Base-by-base conservation (phyloP, 1,140 invertebrate genomes). In the Nephila pilipes region DNA sequence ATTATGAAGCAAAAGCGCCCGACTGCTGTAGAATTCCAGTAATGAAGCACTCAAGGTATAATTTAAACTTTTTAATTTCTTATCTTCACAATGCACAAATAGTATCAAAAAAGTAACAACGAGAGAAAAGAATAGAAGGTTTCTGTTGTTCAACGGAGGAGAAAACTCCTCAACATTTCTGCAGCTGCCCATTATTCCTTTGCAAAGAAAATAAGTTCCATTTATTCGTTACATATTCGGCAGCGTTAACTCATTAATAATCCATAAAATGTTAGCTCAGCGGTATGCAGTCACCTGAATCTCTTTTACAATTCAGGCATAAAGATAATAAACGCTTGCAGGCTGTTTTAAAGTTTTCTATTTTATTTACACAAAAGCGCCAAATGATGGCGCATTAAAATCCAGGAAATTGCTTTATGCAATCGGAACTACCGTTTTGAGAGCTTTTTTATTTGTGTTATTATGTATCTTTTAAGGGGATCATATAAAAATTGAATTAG, bases 321-420 rank as follows among this genome's bases (percentile, higher is more conserved):
- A 46, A 81, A n/a, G 14, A 46, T 46, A 81, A 81, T 81, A 81
- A 81, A 20, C 22, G 80, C 46, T 81, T 81, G 80, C 46, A 55
- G 18, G 25, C 20, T n/a, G 38, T 55, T 81, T 46, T 81, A 55
- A 81, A 55, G 36, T 54, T 14, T 55, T 55, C 22, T n/a, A 20
- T 46, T 81, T 25, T 81, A 81, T 81, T 81, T 81, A 55, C 80
- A 81, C 80, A 55, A 81, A 81, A 55, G 80, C 46, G 20, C 20
- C 38, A 81, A 81, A 81, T 81, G 38, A 81, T 81, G 46, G 20
- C 16, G 80, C 80, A 81, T 81, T 81, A 81, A 55, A n/a, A 22
- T 75, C 32, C 1, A 55, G 80, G 80, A 81, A 55, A 81, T 81
- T 81, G 80, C 80, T 81, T 81, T 25, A 81, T 81, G 80, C 36